These are phyloP conservation scores for Ondatra zibethicus DNA, from an alignment of 2,113 vertebrate genomes.

Conservation along the genomic window DNA sequence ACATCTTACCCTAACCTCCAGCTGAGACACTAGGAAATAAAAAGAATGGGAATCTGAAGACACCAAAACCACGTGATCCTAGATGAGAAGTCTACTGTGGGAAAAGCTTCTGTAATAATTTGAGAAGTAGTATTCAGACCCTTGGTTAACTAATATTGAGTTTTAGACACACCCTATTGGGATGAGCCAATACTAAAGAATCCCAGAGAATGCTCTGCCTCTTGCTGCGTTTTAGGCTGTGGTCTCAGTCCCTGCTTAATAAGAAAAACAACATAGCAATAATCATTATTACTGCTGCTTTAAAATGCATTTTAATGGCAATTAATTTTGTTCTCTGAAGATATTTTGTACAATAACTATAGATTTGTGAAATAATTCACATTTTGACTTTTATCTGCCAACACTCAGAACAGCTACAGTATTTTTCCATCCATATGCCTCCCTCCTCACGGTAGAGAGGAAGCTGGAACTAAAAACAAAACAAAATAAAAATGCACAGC, in stretches of 20 bases:
- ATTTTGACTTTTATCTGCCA: neutral
- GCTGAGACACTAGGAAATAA: neutral
- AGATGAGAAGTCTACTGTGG: neutral
- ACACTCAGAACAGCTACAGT: neutral
- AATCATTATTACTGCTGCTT: neutral
- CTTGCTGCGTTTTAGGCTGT: neutral
- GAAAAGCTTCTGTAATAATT: neutral
- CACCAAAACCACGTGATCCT: neutral
- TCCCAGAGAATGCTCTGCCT: neutral
- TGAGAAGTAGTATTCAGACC: neutral
- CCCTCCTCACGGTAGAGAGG: neutral
- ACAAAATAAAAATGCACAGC: neutral
- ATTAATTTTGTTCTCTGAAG: neutral
- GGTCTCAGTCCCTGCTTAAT: neutral
- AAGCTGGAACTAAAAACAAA: neutral
- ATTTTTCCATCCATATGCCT: neutral
- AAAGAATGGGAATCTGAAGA: neutral
- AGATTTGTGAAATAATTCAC: neutral
- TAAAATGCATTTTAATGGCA: neutral
- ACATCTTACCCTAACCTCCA: neutral
- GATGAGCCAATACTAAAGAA: neutral
- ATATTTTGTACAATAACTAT: neutral
- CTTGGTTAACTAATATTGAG: neutral
- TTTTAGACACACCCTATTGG: neutral
- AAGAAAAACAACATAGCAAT: neutral